Evolutionary conservation across 1,140 invertebrate genomes (phyloP), one percentile per base, ranked within the genome.

Genomic region (Zophobas morio): DNA sequence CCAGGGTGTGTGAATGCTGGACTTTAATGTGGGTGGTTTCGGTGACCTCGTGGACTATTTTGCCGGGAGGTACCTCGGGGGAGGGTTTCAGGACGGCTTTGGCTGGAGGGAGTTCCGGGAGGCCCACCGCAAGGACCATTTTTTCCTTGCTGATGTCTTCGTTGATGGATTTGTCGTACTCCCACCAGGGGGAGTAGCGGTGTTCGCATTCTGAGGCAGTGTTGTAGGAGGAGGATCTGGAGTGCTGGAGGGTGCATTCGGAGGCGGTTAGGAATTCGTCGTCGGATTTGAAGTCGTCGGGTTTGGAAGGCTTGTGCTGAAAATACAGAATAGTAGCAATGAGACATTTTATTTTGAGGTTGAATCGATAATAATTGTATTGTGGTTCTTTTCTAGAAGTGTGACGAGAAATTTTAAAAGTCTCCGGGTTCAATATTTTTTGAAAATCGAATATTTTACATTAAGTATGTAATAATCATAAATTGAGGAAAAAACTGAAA

Each of bases 191-290:
- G 0, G 88, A 87, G 66, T 87, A 87, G 3, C 85, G 85, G 46
- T 87, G 85, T 66, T 92, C 91, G 73, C 88, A 90, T 77, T 92
- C 92, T 6, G 91, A 92, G 0, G 91, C 90, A 1, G 91, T 92
- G 66, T 91, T 90, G 80, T 92, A 92, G 0, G 90, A 91, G 40
- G 91, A 92, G 20, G 91, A 92, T 51, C 90, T 84, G 3, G 91
- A 92, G 77, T 90, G 89, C 34, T 90, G 89, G 35, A 90, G 89
- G 4, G 92, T 92, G 77, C 90, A 91, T 80, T 93, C 92, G 0
- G 92, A 92, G n/a, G 92, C 92, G 2, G 92, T 93, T 36, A 89
- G 82, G 86, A 91, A 93, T 79, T 92, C 92, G 60, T 92, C 92
- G 70, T 89, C 87, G 71, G 87, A 88, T 79, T 83, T 84, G 3